These are phyloP conservation scores for Caenorhabditis latens DNA, from an alignment of 1,140 invertebrate species.

Conservation along the genomic window DNA sequence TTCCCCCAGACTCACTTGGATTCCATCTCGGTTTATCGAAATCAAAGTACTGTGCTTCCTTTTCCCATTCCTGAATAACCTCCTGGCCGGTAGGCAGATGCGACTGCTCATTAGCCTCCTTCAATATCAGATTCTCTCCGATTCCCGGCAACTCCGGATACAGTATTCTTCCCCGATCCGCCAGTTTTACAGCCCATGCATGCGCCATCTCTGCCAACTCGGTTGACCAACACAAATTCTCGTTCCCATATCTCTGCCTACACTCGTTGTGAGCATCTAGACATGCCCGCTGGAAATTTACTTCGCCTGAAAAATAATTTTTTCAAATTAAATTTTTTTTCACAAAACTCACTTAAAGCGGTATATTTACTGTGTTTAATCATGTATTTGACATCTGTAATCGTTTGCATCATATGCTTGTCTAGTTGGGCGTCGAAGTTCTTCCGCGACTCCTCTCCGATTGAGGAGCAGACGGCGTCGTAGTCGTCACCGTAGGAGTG, in stretches of 20 bases:
- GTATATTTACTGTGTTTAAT: constrained; percentile 77
- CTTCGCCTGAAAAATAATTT: constrained; percentile 66
- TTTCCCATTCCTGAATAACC: constrained; percentile 74
- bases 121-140: constrained; percentile 74
- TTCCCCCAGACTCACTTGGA: constrained; percentile 71
- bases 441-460: constrained; percentile 58
- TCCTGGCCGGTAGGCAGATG: constrained; percentile 76
- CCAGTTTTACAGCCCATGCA: constrained; percentile 76
- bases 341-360: constrained; percentile 74
- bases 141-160: constrained; percentile 77
- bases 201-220: constrained; percentile 77
- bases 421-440: constrained; percentile 74
- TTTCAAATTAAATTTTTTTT: no score
- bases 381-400: constrained; percentile 77
- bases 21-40: constrained; percentile 73
- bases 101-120: constrained; percentile 67
- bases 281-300: constrained; percentile 77
- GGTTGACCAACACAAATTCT: constrained; percentile 56
- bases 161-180: constrained; percentile 74
- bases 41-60: constrained; percentile 75
- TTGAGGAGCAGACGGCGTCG: constrained; percentile 59
- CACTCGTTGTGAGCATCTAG: constrained; percentile 77
- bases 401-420: constrained; percentile 77
- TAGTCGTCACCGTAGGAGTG: constrained; percentile 54
- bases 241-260: constrained; percentile 66